These are phyloP conservation scores for Berghia stephanieae DNA, from an alignment of 1,140 invertebrate species.

Conservation along the genomic window DNA sequence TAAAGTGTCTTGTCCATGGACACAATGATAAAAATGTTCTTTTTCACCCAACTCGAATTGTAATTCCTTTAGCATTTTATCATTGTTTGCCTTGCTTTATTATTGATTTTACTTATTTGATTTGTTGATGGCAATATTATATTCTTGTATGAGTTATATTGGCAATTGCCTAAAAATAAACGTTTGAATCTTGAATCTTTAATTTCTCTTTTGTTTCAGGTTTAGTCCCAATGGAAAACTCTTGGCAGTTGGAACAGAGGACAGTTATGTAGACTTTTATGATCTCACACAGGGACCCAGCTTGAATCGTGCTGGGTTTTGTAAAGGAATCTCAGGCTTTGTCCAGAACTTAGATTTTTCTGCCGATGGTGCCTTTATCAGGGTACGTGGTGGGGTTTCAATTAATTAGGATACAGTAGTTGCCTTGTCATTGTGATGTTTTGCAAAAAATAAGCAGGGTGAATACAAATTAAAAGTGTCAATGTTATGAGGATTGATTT, in stretches of 20 bases:
- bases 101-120: too few relatives aligned
- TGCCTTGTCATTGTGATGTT: too few relatives aligned
- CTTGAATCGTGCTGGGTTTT: slow-evolving; percentile 60
- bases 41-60: too few relatives aligned
- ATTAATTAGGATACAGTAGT: not conserved
- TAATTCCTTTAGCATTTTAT: too few relatives aligned
- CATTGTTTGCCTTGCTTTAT: too few relatives aligned
- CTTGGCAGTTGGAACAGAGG: slow-evolving; percentile 65
- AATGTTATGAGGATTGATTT: too few relatives aligned
- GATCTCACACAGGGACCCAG: slow-evolving; percentile 56
- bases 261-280: slow-evolving; percentile 65
- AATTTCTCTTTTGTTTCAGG: slow-evolving; percentile 48
- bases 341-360: slow-evolving; percentile 67
- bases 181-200: too few relatives aligned
- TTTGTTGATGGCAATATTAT: too few relatives aligned
- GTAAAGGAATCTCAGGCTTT: slow-evolving; percentile 63
- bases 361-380: slow-evolving; percentile 61
- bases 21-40: too few relatives aligned
- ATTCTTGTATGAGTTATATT: too few relatives aligned
- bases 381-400: slow-evolving; percentile 45
- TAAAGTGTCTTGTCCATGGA: too few relatives aligned
- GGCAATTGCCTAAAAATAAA: too few relatives aligned
- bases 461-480: not conserved
- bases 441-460: not conserved
- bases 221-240: slow-evolving; percentile 62